A percentile compares a stretch with the other conserved stretches of the same genome.
Evolutionary conservation across 2,797 vertebrate genomes (phyloP).

Genomic region (Cossypha polioptera): DNA sequence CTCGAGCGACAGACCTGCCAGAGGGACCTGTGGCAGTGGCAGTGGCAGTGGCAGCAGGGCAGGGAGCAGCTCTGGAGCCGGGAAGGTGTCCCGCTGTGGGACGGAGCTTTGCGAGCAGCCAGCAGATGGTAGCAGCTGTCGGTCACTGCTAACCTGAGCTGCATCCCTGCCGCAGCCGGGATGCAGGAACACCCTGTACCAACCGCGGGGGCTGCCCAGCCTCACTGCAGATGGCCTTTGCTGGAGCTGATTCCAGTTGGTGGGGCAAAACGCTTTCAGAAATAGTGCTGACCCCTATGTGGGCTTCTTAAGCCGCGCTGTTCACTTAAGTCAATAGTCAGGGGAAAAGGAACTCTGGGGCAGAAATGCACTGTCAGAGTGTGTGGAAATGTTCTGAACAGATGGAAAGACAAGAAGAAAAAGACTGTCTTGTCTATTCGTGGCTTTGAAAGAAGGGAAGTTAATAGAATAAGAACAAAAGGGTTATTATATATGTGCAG

Average conservation of each 20-base stretch:
- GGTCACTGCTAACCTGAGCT: not conserved
- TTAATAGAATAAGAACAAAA: conserved; percentile 10
- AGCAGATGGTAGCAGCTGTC: conserved; percentile 62
- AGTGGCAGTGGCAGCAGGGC: not conserved
- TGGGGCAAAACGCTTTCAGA: conserved; percentile 32
- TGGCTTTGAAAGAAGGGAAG: not conserved
- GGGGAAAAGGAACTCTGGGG: conserved; percentile 21
- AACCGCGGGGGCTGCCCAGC: not conserved
- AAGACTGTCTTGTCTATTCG: not conserved
- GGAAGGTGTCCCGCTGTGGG: accelerated
- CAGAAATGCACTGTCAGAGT: not conserved
- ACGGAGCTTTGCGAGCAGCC: not conserved
- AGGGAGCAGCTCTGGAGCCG: accelerated
- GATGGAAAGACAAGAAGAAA: conserved; percentile 6
- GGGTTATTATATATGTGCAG: not conserved
- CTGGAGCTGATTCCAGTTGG: conserved; percentile 39
- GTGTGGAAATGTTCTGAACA: not conserved
- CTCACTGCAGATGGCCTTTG: not conserved
- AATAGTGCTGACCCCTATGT: conserved; percentile 52
- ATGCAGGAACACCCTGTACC: not conserved
- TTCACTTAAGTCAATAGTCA: conserved; percentile 35
- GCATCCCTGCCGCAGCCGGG: not conserved
- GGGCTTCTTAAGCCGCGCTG: conserved; percentile 35
- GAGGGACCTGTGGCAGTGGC: not conserved
- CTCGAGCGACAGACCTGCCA: not conserved